Evolutionary conservation across 2,113 vertebrate genomes (phyloP).

Genomic region (Hymenochirus boettgeri): DNA sequence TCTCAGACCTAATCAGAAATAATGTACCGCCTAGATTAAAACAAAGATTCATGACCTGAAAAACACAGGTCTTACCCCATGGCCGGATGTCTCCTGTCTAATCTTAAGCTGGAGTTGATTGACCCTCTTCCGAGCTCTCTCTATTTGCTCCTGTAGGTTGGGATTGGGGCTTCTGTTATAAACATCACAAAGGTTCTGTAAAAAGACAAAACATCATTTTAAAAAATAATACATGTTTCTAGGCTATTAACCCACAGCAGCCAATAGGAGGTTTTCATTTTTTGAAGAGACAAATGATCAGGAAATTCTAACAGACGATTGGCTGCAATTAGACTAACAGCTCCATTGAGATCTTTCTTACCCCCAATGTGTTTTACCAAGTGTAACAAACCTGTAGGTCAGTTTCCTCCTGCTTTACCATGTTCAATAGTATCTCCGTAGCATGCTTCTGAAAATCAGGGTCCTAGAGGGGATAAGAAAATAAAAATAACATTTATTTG

Average conservation of each 20-base stretch:
- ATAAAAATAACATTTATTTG: too few species aligned
- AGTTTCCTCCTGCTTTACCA: slow-evolving; percentile 86
- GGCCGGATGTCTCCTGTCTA: slow-evolving; percentile 69
- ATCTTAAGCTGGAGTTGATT: slow-evolving; percentile 83
- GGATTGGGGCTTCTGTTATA: slow-evolving; percentile 68
- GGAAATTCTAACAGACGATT: too few species aligned
- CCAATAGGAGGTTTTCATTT: too few species aligned
- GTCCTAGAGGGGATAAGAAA: slow-evolving; percentile 69
- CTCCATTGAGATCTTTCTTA: too few species aligned
- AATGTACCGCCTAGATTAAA: neutral
- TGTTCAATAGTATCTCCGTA: slow-evolving; percentile 83
- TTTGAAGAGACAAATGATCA: too few species aligned
- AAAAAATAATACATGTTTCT: too few species aligned
- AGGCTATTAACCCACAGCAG: too few species aligned
- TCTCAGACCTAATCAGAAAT: neutral
- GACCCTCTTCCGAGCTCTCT: slow-evolving; percentile 78
- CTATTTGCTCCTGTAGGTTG: slow-evolving; percentile 74
- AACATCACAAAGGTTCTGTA: slow-evolving; percentile 72
- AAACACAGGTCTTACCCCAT: slow-evolving; percentile 46
- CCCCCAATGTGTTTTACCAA: too few species aligned
- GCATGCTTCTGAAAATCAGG: slow-evolving; percentile 85
- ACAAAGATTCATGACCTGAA: neutral
- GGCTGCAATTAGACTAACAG: too few species aligned
- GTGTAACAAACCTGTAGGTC: slow-evolving; percentile 77
- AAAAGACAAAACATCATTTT: neutral